phyloP scores from a whole-genome alignment of 2,888 invertebrate species.

The Geophilus truncorum region DNA sequence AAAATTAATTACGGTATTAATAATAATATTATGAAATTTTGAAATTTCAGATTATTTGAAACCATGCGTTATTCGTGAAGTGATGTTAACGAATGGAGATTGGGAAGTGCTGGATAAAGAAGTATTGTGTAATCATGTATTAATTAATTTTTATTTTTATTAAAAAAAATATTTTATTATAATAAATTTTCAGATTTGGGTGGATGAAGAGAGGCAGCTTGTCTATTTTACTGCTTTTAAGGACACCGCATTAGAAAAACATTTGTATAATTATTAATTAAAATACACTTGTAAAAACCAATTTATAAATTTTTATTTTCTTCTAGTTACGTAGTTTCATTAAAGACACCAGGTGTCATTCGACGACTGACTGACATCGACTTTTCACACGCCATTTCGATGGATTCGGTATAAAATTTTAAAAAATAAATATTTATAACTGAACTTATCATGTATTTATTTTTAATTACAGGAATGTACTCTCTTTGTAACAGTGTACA shows the following conservation, averaged over 20 bases:
- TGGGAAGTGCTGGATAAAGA: constrained; percentile 32
- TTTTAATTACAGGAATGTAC: constrained; percentile 51
- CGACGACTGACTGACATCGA: constrained; percentile 74
- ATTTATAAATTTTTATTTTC: too few relatives aligned
- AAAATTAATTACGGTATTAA: too few relatives aligned
- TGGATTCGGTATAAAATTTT: constrained; percentile 60
- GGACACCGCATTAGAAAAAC: constrained; percentile 31
- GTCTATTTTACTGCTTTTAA: constrained; percentile 16
- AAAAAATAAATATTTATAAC: background rate
- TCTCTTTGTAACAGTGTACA: constrained; percentile 68
- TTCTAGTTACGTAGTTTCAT: too few relatives aligned
- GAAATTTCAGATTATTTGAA: too few relatives aligned
- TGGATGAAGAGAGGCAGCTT: too few relatives aligned
- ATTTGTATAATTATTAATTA: constrained; percentile 29
- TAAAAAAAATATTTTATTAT: constrained; percentile 25
- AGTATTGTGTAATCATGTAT: background rate
- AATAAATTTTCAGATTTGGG: background rate
- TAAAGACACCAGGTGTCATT: too few relatives aligned
- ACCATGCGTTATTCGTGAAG: too few relatives aligned
- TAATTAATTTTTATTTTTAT: constrained; percentile 15
- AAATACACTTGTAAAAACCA: too few relatives aligned
- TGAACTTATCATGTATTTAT: background rate
- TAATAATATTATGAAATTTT: too few relatives aligned
- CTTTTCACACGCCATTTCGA: constrained; percentile 76
- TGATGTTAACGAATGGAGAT: too few relatives aligned